Evolutionary conservation across 2,113 vertebrate species (phyloP).

Genomic region (Agapornis roseicollis): DNA sequence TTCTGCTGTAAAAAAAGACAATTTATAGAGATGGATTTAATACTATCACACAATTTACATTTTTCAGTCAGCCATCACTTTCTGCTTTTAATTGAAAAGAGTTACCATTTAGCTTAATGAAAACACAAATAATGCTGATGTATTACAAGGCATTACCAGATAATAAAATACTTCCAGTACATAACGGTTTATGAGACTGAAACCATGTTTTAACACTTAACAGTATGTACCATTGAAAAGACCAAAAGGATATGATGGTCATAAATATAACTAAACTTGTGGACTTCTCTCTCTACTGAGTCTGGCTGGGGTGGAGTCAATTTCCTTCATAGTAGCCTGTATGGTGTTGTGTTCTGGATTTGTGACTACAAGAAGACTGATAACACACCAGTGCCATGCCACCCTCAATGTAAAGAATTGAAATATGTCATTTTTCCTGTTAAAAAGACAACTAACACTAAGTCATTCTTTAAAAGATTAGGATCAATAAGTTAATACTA

Average conservation of each 20-base stretch:
- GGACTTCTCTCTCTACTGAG: neutral
- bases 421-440: neutral
- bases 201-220: neutral
- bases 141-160: neutral
- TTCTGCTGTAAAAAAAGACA: conserved; percentile 39
- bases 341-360: neutral
- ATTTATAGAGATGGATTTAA: conserved; percentile 46
- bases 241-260: neutral
- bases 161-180: conserved; percentile 38
- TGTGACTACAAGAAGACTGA: neutral
- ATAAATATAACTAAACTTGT: neutral
- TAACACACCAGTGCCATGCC: neutral
- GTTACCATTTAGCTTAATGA: conserved; percentile 44
- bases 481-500: neutral
- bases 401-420: neutral
- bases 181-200: conserved; percentile 18
- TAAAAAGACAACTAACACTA: neutral
- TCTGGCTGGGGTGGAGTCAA: neutral
- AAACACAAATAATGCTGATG: conserved; percentile 42
- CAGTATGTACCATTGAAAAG: neutral
- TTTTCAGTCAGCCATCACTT: conserved; percentile 28
- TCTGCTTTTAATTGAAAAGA: conserved; percentile 34
- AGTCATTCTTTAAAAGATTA: neutral
- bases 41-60: conserved; percentile 7
- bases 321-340: neutral